These are phyloP conservation scores for Papio anubis DNA, from an alignment of 2,113 vertebrate species.

Conservation along the genomic window DNA sequence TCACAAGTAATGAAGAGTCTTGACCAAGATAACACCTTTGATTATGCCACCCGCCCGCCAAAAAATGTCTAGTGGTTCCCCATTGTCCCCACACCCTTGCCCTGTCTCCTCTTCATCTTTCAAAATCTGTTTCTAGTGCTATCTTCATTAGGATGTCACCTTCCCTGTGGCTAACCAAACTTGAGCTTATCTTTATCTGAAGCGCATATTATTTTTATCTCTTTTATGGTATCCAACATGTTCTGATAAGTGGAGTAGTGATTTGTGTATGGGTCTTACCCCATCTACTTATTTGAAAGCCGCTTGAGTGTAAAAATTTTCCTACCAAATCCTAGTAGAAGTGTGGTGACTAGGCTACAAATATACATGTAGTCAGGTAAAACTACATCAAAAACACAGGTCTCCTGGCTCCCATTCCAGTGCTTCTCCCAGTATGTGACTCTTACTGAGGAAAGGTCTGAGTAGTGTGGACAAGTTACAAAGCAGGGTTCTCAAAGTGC, in stretches of 20 bases:
- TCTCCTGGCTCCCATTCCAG: neutral
- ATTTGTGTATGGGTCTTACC: neutral
- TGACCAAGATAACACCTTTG: neutral
- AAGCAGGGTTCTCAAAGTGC: neutral
- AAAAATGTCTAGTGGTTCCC: neutral
- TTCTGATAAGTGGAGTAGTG: neutral
- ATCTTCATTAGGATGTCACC: neutral
- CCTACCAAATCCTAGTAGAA: neutral
- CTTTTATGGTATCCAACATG: neutral
- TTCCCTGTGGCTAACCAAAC: neutral
- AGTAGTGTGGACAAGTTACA: too few relatives aligned
- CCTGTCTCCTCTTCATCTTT: neutral
- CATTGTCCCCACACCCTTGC: fast-evolving
- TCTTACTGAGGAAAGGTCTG: neutral
- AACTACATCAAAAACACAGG: fast-evolving
- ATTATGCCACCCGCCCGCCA: neutral
- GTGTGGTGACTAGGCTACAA: too few relatives aligned
- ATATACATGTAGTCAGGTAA: neutral
- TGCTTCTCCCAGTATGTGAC: neutral
- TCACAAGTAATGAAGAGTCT: neutral
- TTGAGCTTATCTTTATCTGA: neutral
- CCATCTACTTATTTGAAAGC: neutral
- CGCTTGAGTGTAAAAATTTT: too few relatives aligned
- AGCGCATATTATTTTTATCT: neutral
- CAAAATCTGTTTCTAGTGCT: neutral